Base-by-base conservation (phyloP, 2,888 invertebrate genomes). In the Proisotoma minuta region DNA sequence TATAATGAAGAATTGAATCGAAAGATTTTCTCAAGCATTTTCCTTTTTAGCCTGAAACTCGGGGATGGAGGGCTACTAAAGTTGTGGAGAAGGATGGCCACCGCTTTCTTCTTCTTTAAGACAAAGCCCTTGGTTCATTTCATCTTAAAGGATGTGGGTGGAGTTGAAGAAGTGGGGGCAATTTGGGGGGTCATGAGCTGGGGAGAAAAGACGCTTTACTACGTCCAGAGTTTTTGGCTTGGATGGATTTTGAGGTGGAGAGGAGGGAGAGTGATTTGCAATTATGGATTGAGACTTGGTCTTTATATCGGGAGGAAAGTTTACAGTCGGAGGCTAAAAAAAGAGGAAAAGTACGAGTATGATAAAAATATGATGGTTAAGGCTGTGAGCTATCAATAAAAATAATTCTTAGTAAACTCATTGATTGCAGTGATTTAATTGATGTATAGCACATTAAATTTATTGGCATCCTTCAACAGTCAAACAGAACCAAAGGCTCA, bases 21-120 rank as follows among this genome's bases (percentile, higher is more conserved):
- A 24, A 60, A 59, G n/a, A 69, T 72, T 22, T 69, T 72, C 43
- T 59, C 65, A 51, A 62, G 69, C 51, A 61, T 72, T 5, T 70
- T 72, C 23, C 48, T 72, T n/a, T 69, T 68, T 52, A 72, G 72
- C 48, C 66, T 68, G 39, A 66, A 65, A 57, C 58, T 65, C 10
- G 59, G 61, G n/a, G 69, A 72, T 56, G 62, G 60, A 27, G 61
- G 58, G 15, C 60, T 63, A 12, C 50, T 70, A 15, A 57, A 65
- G 22, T 57, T 72, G 43, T 62, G 66, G 63, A 59, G 65, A 52
- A 50, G 63, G 10, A 66, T 72, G 66, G 68, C 66, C 24, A 52
- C 60, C 8, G 69, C 70, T 0, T 70, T 67, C 39, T 66, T 65
- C 26, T 66, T 63, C 60, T 63, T 68, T 24, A 49, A 70, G 27